phyloP scores from a whole-genome alignment of 1,140 invertebrate species.

The Cyclina sinensis region DNA sequence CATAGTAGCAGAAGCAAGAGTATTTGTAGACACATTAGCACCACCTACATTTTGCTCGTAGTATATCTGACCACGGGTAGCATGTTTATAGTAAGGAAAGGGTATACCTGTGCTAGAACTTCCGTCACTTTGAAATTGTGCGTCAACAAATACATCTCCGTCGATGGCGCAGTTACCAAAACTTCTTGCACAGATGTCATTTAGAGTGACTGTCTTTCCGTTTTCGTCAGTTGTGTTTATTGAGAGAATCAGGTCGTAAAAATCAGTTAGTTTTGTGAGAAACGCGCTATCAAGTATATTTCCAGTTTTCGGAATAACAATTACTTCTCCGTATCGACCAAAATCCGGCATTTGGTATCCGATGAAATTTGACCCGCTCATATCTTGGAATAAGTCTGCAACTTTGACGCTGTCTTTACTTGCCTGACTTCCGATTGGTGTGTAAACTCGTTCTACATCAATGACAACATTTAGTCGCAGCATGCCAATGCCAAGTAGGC shows the following conservation, averaged over 20 bases:
- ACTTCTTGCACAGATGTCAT: constrained; percentile 51
- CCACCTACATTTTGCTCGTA: constrained; percentile 51
- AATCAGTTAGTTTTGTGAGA: neutral
- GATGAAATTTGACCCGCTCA: constrained; percentile 27
- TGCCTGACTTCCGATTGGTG: constrained; percentile 42
- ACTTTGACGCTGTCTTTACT: constrained; percentile 14
- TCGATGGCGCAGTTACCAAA: constrained; percentile 31
- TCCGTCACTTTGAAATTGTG: neutral
- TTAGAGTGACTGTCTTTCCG: neutral
- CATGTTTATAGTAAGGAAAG: constrained; percentile 37
- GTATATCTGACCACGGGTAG: neutral
- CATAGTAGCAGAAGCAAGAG: neutral
- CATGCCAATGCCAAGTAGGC: constrained; percentile 70
- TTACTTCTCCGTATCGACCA: constrained; percentile 37
- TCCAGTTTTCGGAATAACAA: constrained; percentile 34
- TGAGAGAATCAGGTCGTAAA: neutral
- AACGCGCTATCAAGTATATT: constrained; percentile 36
- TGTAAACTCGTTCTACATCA: constrained; percentile 62
- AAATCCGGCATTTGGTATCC: constrained; percentile 35
- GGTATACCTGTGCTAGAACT: neutral
- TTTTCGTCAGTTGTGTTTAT: constrained; percentile 6
- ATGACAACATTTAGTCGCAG: constrained; percentile 56
- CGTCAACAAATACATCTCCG: constrained; percentile 50
- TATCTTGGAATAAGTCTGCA: constrained; percentile 1
- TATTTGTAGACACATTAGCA: neutral